Percentiles rank a stretch among this genome's conserved stretches.
Conservation (phyloP, 1,140 invertebrate species). For the Lepidurus couesii region DNA sequence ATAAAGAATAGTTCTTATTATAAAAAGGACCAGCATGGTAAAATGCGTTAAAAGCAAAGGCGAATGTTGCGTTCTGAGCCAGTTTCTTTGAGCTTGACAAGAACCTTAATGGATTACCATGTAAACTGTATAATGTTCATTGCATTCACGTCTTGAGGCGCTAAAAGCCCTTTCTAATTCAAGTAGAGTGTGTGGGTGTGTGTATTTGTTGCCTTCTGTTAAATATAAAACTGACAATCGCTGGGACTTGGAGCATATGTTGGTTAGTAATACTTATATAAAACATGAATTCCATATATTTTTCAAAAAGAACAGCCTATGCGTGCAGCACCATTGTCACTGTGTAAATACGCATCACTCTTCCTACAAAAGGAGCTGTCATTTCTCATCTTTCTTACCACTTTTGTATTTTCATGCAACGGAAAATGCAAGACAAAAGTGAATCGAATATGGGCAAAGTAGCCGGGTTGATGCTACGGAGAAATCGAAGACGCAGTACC, state of each 20-base stretch:
- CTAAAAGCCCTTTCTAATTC: conserved; percentile 16
- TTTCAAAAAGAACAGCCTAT: not conserved
- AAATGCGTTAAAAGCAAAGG: too few species aligned
- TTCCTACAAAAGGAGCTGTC: not conserved
- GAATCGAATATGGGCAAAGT: not conserved
- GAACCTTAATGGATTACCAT: conserved; percentile 11
- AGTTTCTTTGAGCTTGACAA: not conserved
- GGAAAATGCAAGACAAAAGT: not conserved
- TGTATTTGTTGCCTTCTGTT: not conserved
- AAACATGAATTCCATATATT: not conserved
- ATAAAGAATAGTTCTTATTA: too few species aligned
- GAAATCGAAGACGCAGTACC: not conserved
- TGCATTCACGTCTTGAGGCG: conserved; percentile 8
- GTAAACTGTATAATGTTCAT: not conserved
- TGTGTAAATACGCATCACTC: not conserved
- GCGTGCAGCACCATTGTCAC: not conserved
- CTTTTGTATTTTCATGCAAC: not conserved
- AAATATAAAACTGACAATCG: not conserved
- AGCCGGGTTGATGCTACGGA: not conserved
- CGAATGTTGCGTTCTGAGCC: not conserved
- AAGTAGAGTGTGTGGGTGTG: not conserved
- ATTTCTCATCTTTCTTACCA: not conserved
- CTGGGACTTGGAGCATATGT: not conserved
- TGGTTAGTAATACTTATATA: not conserved
- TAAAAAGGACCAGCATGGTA: too few species aligned